Evolutionary conservation across 2,888 invertebrate species (phyloP), one percentile per base, ranked within the genome.

Genomic region (Drosophila sordidula): DNA sequence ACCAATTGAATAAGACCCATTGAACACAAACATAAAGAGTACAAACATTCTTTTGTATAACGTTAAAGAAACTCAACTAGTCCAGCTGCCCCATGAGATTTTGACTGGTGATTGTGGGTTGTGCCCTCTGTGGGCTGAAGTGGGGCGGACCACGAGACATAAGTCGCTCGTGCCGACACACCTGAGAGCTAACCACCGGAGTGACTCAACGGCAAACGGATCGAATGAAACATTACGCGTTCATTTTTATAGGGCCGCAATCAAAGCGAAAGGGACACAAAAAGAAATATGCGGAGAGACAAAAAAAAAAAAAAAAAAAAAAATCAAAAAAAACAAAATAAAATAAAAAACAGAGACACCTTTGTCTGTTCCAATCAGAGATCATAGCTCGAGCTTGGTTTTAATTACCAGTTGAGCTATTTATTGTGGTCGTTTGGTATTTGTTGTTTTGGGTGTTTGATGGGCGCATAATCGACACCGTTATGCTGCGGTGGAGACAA

Each of bases 91-190:
- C 11, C 46, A 68, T 39, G 47, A 54, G 56, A 42, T 69, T 64
- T 62, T 55, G 72, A 14, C 41, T 46, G 51, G 67, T 32, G 59
- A 46, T 54, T 66, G 64, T 52, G 56, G 58, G 18, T 9, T 42
- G 70, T 29, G 54, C 46, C 42, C 57, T 56, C 18, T 56, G 57
- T 26, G 39, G 36, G 51, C n/a, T 44, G 63, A 34, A 22, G 36
- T 36, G 29, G 16, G 52, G 56, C 38, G 56, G 25, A 25, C 49
- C 44, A 69, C 57, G 56, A 39, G 18, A 64, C 49, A 66, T 54
- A 54, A 65, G 56, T 56, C 83, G 87, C 81, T 88, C 89, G 81
- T 81, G 81, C 89, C 80, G 80, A 86, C 81, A 79, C 89, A 88
- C 89, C 89, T 88, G 81, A 86, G 63, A 36, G 47, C 38, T 34